Conservation (phyloP, 1,140 invertebrate genomes). For the Zophobas atratus region DNA sequence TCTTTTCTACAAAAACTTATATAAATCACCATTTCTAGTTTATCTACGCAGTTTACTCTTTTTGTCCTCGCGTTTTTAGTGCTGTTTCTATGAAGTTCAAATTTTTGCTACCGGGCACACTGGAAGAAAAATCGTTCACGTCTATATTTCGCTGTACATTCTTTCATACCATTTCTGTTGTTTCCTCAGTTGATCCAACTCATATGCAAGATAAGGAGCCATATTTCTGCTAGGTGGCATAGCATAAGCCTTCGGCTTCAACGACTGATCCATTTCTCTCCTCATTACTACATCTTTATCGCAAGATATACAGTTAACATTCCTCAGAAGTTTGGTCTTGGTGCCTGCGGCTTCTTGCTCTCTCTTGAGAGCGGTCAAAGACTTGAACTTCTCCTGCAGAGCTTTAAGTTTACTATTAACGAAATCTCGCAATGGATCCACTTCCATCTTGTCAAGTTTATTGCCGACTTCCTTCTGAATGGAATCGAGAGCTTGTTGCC, state of each 20-base stretch:
- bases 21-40: slow-evolving; percentile 18
- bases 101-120: slow-evolving; percentile 66
- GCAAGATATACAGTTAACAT: slow-evolving; percentile 82
- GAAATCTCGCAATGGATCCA: slow-evolving; percentile 77
- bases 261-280: slow-evolving; percentile 71
- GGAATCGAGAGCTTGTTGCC: slow-evolving; percentile 76
- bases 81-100: slow-evolving; percentile 67
- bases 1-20: slow-evolving; percentile 64
- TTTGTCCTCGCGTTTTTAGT: slow-evolving; percentile 51
- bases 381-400: slow-evolving; percentile 77
- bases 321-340: slow-evolving; percentile 68
- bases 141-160: background rate
- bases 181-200: slow-evolving; percentile 76
- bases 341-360: slow-evolving; percentile 81
- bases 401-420: slow-evolving; percentile 75
- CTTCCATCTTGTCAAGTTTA: slow-evolving; percentile 78
- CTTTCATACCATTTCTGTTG: slow-evolving; percentile 67
- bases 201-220: slow-evolving; percentile 78
- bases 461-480: slow-evolving; percentile 77
- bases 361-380: slow-evolving; percentile 70
- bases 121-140: slow-evolving; percentile 49
- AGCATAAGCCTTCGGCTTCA: slow-evolving; percentile 67
- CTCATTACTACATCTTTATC: slow-evolving; percentile 80
- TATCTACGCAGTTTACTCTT: slow-evolving; percentile 23
- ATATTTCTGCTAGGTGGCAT: slow-evolving; percentile 72